Evolutionary conservation across 2,797 vertebrate species (phyloP), one percentile per base, ranked within the genome.

Genomic region (Acanthornis magna): DNA sequence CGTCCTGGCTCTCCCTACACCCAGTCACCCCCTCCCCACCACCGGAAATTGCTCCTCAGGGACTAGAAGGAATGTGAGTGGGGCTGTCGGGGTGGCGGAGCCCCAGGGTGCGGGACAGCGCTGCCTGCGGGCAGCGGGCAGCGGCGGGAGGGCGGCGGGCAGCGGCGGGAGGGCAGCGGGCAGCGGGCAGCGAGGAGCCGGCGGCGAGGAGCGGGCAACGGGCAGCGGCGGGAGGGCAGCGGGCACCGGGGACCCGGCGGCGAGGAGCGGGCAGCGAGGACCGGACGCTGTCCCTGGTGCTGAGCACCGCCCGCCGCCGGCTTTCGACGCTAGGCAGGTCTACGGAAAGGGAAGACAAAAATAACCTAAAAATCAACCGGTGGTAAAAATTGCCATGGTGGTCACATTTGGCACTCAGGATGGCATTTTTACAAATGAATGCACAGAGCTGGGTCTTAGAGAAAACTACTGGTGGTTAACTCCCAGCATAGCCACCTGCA

Each of bases 261-360:
- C 34, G 13, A 54, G 16, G 5, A 3, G 36, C 21, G 18, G 38
- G 61, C 18, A 6, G 65, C 2, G 20, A 2, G 32, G 15, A 29
- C 67, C 22, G 38, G 77, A 26, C 47, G 97, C 98, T 99, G 96
- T 98, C 98, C 98, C 12, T 91, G 97, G 98, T 98, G 68, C 98
- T 99, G 92, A 85, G 36, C 75, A 42, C 27, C 12, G 3, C 70
- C 57, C 14, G 72, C 67, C 3, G 7, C 43, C 6, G 16, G 20
- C 62, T 3, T 6, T 21, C 2, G 10, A 26, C n/a, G 30, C 26
- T 26, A 23, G 63, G 7, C n/a, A 16, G 76, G 36, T 73, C 77
- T 51, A 65, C 3, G 22, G 12, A 40, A 42, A n/a, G 58, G 53
- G 19, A 54, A 29, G 36, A 18, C 40, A 51, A 25, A 62, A 73